Conservation (phyloP, 2,113 vertebrate genomes). For the Pithys albifrons region DNA sequence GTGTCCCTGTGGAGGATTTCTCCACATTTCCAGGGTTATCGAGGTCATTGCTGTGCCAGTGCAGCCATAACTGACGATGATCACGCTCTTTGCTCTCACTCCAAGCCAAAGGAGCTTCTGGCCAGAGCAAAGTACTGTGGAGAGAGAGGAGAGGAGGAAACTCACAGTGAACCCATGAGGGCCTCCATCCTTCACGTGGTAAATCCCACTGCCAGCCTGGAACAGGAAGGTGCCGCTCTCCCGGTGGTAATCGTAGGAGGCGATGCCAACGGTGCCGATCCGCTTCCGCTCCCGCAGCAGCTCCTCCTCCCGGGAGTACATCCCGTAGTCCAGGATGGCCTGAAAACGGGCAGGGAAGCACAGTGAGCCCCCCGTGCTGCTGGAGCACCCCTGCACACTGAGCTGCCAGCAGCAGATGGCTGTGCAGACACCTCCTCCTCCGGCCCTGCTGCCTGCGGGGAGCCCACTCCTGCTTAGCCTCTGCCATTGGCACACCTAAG, state of each 20-base stretch:
- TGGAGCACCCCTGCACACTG: not conserved
- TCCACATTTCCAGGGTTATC: not conserved
- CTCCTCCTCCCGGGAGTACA: constrained; percentile 85
- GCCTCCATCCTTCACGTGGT: constrained; percentile 80
- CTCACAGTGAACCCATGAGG: constrained; percentile 83
- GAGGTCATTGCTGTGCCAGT: not conserved
- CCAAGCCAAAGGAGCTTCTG: not conserved
- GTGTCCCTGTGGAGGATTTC: not conserved
- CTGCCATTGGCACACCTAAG: not conserved
- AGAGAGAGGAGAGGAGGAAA: not conserved
- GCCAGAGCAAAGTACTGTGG: not conserved
- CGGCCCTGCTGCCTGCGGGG: not conserved
- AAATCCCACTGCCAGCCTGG: constrained; percentile 79
- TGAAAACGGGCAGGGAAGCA: constrained; percentile 5
- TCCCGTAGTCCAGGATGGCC: constrained; percentile 83
- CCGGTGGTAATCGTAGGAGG: constrained; percentile 81
- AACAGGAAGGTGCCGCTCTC: constrained; percentile 82
- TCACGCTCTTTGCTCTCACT: not conserved
- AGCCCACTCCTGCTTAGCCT: not conserved
- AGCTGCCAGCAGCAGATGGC: constrained; percentile 33
- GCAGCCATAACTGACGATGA: not conserved
- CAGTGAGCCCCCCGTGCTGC: not conserved
- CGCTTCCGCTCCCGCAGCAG: constrained; percentile 82
- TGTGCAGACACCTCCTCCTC: constrained; percentile 42
- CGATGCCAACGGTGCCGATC: constrained; percentile 81